Conservation (phyloP, 1,140 invertebrate species). For the Elymnias hypermnestra region DNA sequence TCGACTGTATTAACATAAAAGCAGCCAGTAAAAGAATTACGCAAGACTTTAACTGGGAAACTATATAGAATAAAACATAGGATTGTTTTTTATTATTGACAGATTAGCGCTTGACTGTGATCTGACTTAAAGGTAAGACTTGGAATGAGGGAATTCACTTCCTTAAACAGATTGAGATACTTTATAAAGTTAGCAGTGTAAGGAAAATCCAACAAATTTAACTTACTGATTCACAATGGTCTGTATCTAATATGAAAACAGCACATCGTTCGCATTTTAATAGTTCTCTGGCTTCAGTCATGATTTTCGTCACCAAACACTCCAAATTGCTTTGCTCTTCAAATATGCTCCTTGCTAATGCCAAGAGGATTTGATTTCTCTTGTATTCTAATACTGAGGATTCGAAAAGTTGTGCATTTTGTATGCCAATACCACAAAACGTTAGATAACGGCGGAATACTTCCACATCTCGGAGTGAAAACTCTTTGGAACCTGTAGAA, state of each 20-base stretch:
- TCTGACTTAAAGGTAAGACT: too few relatives aligned
- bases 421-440: slow-evolving; percentile 97
- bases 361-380: slow-evolving; percentile 93
- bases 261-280: slow-evolving; percentile 95
- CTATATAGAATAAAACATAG: too few relatives aligned
- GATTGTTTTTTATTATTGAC: too few relatives aligned
- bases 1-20: too few relatives aligned
- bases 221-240: slow-evolving; percentile 90
- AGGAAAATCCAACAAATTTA: background rate
- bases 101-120: too few relatives aligned
- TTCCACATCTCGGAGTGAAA: slow-evolving; percentile 93
- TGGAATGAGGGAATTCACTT: too few relatives aligned
- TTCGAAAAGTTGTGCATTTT: slow-evolving; percentile 97
- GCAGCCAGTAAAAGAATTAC: too few relatives aligned
- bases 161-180: too few relatives aligned
- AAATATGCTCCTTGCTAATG: slow-evolving; percentile 91
- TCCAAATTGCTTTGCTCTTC: slow-evolving; percentile 95
- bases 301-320: slow-evolving; percentile 95
- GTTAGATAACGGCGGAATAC: slow-evolving; percentile 92
- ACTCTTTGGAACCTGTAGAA: slow-evolving; percentile 84
- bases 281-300: slow-evolving; percentile 94
- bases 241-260: slow-evolving; percentile 91
- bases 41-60: too few relatives aligned
- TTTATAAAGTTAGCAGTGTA: too few relatives aligned
- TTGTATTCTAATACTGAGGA: slow-evolving; percentile 95